Conservation (phyloP, 2,888 invertebrate genomes). For the Campoletis raptor region DNA sequence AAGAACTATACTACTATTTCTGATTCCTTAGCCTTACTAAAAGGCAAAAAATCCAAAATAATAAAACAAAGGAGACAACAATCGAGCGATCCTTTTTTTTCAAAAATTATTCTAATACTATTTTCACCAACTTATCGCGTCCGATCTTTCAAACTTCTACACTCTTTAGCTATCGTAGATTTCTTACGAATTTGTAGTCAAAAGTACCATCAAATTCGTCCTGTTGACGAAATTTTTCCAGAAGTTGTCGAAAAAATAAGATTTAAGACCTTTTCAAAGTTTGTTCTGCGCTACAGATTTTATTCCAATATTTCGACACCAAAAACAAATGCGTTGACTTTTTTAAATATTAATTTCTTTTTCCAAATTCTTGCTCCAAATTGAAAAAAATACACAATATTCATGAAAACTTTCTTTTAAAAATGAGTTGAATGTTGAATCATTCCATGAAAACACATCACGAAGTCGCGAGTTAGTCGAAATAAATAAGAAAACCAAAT, state of each 20-base stretch:
- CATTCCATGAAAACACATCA: too few species aligned
- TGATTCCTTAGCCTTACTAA: not conserved
- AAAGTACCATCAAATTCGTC: not conserved
- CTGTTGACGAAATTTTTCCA: not conserved
- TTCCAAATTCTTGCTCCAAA: not conserved
- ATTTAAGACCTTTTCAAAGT: not conserved
- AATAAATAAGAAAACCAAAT: too few species aligned
- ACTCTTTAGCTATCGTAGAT: constrained; percentile 50
- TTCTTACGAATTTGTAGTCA: constrained; percentile 54
- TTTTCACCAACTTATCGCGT: constrained; percentile 44
- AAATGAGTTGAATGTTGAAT: too few species aligned
- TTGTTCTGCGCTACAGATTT: not conserved
- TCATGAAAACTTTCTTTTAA: not conserved
- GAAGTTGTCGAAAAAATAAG: not conserved
- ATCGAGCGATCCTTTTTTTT: constrained; percentile 17
- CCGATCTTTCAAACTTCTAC: constrained; percentile 25
- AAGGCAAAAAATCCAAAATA: not conserved
- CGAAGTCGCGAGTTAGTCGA: not conserved
- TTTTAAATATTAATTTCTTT: not conserved
- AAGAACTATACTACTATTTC: not conserved
- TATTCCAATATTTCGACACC: not conserved
- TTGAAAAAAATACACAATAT: not conserved
- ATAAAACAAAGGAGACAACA: constrained; percentile 3
- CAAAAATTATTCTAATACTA: constrained; percentile 44
- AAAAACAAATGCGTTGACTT: not conserved